Percentiles rank a stretch among this genome's conserved stretches.
These are phyloP conservation scores for Pteromalus puparum DNA, from an alignment of 1,140 invertebrate species.

Conservation along the genomic window DNA sequence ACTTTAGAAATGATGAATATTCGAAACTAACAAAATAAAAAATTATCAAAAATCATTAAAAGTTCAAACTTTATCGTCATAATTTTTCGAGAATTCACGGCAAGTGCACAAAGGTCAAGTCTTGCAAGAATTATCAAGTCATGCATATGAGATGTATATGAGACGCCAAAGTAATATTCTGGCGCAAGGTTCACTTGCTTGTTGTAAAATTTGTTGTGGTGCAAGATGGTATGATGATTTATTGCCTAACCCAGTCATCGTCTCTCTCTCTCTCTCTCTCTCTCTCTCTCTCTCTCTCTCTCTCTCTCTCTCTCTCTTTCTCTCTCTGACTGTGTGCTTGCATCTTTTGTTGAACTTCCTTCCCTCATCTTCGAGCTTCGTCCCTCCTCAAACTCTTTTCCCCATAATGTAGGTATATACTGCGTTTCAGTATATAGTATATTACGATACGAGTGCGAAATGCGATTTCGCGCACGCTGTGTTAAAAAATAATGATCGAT, in stretches of 20 bases:
- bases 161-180: constrained; percentile 4
- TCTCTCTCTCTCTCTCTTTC: background rate
- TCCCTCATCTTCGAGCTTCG: background rate
- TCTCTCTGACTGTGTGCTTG: background rate
- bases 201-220: background rate
- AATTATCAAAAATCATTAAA: too few relatives aligned
- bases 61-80: too few relatives aligned
- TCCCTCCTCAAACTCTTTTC: background rate
- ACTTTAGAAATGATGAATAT: too few relatives aligned
- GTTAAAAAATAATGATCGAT: too few relatives aligned
- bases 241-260: constrained; percentile 13
- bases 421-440: background rate
- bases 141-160: too few relatives aligned
- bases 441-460: too few relatives aligned
- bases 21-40: too few relatives aligned
- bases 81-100: too few relatives aligned
- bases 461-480: too few relatives aligned
- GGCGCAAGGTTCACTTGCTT: background rate
- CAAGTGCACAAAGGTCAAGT: too few relatives aligned
- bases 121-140: too few relatives aligned
- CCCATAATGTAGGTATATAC: too few relatives aligned
- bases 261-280: background rate
- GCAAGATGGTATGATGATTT: constrained; percentile 14
- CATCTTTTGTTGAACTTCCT: background rate
- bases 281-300: background rate